Conservation (phyloP, 1,140 invertebrate species). For the Tetraneura akinire region DNA sequence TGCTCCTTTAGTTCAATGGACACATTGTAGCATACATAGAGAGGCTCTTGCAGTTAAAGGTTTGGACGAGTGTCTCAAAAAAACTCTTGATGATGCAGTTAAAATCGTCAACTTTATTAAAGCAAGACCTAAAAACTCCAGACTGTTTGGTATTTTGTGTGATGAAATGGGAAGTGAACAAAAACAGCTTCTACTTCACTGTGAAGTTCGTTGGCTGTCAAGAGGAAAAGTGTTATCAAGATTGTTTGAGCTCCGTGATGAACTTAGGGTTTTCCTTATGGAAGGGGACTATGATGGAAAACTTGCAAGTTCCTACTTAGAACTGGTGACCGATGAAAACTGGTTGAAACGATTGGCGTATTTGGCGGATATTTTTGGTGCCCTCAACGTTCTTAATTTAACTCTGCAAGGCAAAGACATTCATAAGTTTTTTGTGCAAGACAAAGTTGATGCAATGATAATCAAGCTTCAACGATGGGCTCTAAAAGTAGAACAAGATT, state of each 20-base stretch:
- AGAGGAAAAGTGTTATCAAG: conserved; percentile 58
- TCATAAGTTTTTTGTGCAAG: conserved; percentile 55
- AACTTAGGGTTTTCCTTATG: conserved; percentile 53
- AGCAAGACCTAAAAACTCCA: conserved; percentile 48
- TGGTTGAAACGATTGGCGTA: no score
- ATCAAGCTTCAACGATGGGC: conserved; percentile 51
- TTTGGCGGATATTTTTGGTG: conserved; percentile 3
- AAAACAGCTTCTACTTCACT: conserved; percentile 57
- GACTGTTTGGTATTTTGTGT: conserved; percentile 55
- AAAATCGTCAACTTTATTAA: conserved; percentile 54
- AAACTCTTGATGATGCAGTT: conserved; percentile 51
- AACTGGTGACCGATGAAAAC: conserved; percentile 25
- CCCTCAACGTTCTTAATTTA: conserved; percentile 36
- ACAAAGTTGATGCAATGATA: conserved; percentile 56
- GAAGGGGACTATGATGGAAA: conserved; percentile 3
- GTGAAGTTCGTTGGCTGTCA: conserved; percentile 58
- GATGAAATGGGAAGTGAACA: conserved; percentile 58
- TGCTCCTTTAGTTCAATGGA: conserved; percentile 49
- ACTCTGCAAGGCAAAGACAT: conserved; percentile 27
- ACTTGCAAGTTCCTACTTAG: conserved; percentile 1
- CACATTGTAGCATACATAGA: conserved; percentile 52
- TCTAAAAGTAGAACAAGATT: conserved; percentile 25
- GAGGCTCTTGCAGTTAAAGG: conserved; percentile 51
- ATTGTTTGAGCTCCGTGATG: conserved; percentile 57
- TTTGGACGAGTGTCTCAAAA: conserved; percentile 44